Percentiles rank a stretch among this genome's conserved stretches.
Evolutionary conservation across 2,888 invertebrate species (phyloP).

Genomic region (Pedicia rivosa): DNA sequence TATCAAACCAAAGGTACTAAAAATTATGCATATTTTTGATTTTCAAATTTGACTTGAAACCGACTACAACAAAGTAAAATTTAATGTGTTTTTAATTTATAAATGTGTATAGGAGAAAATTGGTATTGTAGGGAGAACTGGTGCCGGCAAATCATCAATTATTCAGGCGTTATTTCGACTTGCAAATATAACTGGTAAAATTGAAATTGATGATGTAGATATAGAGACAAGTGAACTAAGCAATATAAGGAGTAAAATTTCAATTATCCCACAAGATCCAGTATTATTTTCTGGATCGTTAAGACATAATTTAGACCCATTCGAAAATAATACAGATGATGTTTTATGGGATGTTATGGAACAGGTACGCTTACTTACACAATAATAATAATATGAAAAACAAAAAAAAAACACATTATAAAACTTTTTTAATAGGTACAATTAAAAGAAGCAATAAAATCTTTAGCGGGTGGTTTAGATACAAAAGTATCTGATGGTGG

Average conservation of each 20-base stretch:
- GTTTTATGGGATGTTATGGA: slow-evolving; percentile 56
- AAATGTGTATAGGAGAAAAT: slow-evolving; percentile 25
- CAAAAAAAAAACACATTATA: not conserved
- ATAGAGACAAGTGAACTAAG: slow-evolving; percentile 13
- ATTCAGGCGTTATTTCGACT: slow-evolving; percentile 21
- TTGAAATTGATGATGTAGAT: slow-evolving; percentile 9
- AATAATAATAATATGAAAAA: not conserved
- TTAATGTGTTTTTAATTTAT: slow-evolving; percentile 3
- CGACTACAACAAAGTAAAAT: no score
- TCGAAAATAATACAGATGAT: slow-evolving; percentile 46
- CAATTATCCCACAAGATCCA: slow-evolving; percentile 53
- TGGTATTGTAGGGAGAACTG: slow-evolving; percentile 45
- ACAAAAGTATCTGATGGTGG: slow-evolving; percentile 59
- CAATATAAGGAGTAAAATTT: slow-evolving; percentile 38
- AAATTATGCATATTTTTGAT: no score
- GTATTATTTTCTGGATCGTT: slow-evolving; percentile 48
- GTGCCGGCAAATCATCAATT: slow-evolving; percentile 39
- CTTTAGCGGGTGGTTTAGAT: slow-evolving; percentile 41
- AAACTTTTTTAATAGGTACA: slow-evolving; percentile 41
- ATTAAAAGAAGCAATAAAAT: slow-evolving; percentile 50
- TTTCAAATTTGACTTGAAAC: no score
- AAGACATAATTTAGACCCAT: slow-evolving; percentile 50
- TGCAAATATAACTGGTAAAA: slow-evolving; percentile 7
- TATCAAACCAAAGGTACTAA: slow-evolving; percentile 34
- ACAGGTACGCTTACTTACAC: not conserved